A percentile compares a stretch with the other conserved stretches of the same genome.
These are phyloP conservation scores for Alligator sinensis DNA, from an alignment of 2,113 vertebrate genomes.

Conservation along the genomic window DNA sequence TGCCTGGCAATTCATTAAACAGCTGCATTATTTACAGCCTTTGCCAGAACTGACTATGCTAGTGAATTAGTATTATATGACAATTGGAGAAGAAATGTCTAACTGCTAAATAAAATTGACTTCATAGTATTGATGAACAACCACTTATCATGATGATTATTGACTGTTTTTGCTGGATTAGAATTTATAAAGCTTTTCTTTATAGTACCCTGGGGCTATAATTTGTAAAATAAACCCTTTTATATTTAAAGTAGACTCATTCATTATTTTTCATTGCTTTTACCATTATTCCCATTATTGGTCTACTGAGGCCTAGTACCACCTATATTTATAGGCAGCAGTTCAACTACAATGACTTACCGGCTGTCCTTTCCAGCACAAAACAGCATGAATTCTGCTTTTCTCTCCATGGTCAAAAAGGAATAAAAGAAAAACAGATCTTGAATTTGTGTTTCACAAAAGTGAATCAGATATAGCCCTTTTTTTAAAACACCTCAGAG, in stretches of 20 bases:
- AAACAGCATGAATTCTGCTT: neutral
- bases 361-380: neutral
- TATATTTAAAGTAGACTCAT: slow-evolving; percentile 11
- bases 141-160: slow-evolving; percentile 33
- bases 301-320: neutral
- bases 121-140: slow-evolving; percentile 55
- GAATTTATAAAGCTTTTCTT: slow-evolving; percentile 42
- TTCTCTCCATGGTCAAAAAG: neutral
- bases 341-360: neutral
- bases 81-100: slow-evolving; percentile 10
- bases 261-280: slow-evolving; percentile 41
- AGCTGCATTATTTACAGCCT: neutral
- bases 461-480: neutral
- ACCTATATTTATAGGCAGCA: neutral
- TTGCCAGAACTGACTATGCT: neutral
- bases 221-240: neutral
- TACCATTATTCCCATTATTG: slow-evolving; percentile 23
- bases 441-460: neutral
- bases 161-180: slow-evolving; percentile 24
- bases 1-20: neutral
- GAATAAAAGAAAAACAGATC: rapidly evolving
- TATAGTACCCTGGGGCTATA: slow-evolving; percentile 8
- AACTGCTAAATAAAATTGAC: slow-evolving; percentile 22
- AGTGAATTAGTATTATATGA: neutral
- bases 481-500: neutral